Conservation (phyloP, 1,140 invertebrate genomes). For the Asbolus verrucosus region DNA sequence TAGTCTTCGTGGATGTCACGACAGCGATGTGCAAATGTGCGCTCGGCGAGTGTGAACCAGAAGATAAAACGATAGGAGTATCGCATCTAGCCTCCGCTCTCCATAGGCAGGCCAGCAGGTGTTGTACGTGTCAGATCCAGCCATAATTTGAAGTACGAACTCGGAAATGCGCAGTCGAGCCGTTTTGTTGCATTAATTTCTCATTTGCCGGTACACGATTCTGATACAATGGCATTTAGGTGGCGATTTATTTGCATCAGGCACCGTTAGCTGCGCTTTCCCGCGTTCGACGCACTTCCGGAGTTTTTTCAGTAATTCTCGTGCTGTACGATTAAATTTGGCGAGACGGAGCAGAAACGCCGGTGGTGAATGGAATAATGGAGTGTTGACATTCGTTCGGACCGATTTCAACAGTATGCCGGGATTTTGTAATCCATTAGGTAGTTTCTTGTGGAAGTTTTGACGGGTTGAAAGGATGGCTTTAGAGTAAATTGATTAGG, state of each 20-base stretch:
- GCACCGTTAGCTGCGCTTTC: conserved; percentile 50
- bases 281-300: no score
- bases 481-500: conserved; percentile 29
- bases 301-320: no score
- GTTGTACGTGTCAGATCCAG: conserved; percentile 60
- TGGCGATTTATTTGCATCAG: conserved; percentile 55
- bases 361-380: conserved; percentile 3
- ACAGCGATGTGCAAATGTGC: conserved; percentile 32
- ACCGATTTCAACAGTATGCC: conserved; percentile 10
- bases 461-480: conserved; percentile 24
- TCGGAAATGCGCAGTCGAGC: conserved; percentile 58
- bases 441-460: conserved; percentile 10
- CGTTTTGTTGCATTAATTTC: conserved; percentile 62
- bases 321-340: no score
- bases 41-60: conserved; percentile 29
- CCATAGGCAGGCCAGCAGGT: conserved; percentile 56
- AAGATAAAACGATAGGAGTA: conserved; percentile 41
- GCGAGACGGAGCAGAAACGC: background rate
- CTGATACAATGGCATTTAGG: conserved; percentile 58
- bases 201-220: conserved; percentile 59
- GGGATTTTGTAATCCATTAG: conserved; percentile 6
- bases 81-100: conserved; percentile 44
- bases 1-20: conserved; percentile 35
- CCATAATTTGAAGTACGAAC: conserved; percentile 62
- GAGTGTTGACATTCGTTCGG: background rate